Conservation (phyloP, 2,888 invertebrate genomes). For the Cenopis cana region DNA sequence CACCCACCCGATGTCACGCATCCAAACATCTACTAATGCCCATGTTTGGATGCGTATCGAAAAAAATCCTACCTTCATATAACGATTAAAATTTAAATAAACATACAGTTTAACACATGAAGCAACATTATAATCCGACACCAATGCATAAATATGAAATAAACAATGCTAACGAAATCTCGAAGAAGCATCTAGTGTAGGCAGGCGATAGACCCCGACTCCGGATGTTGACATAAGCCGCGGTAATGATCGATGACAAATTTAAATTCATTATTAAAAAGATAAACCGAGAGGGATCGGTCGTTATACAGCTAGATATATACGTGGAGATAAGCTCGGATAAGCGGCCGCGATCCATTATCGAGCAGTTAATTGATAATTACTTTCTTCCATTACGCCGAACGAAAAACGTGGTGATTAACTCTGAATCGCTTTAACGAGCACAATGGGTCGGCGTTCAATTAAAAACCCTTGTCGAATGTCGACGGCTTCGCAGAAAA, state of each 20-base stretch:
- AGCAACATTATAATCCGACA: conserved; percentile 2
- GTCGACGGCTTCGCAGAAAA: conserved; percentile 76
- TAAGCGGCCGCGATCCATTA: conserved; percentile 83
- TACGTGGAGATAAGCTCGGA: conserved; percentile 77
- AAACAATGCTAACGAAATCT: conserved; percentile 24
- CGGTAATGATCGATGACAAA: conserved; percentile 66
- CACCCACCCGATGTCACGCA: conserved; percentile 45
- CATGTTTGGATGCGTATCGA: too few relatives aligned
- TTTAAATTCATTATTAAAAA: conserved; percentile 72
- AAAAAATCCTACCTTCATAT: conserved; percentile 1
- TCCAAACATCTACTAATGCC: conserved; percentile 40
- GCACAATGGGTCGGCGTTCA: conserved; percentile 82
- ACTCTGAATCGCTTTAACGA: conserved; percentile 83
- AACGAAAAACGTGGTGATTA: conserved; percentile 83
- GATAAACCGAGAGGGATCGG: conserved; percentile 65
- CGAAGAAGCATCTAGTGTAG: conserved; percentile 18
- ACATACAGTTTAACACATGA: conserved; percentile 7
- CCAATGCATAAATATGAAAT: conserved; percentile 29
- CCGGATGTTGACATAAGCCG: conserved; percentile 55
- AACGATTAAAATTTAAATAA: conserved; percentile 7
- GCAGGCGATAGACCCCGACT: conserved; percentile 45
- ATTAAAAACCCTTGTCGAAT: conserved; percentile 83
- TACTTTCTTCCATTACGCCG: conserved; percentile 83
- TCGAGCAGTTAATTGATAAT: conserved; percentile 84
- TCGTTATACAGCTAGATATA: conserved; percentile 57